phyloP scores from a whole-genome alignment of 2,113 vertebrate genomes.

The Chionodraco myersi region DNA sequence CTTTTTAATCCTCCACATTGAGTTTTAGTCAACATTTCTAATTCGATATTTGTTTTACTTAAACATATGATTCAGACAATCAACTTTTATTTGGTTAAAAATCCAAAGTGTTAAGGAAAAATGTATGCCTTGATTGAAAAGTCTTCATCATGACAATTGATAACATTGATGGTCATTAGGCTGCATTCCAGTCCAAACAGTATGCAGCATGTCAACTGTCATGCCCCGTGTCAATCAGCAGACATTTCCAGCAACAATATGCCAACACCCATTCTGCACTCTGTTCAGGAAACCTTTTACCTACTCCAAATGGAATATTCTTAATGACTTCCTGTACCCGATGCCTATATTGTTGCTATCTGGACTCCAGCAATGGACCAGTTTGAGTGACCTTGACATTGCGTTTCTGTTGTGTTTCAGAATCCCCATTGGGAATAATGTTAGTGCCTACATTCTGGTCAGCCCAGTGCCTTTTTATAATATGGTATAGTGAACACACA shows the following conservation, averaged over 20 bases:
- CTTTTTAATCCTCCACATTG: neutral
- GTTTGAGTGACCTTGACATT: constrained; percentile 36
- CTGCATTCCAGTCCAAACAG: constrained; percentile 71
- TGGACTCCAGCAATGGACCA: constrained; percentile 30
- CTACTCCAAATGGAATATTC: constrained; percentile 76
- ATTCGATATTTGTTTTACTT: neutral
- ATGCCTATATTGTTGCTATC: constrained; percentile 30
- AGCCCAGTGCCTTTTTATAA: neutral
- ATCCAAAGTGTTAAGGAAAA: neutral
- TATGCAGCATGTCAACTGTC: constrained; percentile 54
- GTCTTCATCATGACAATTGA: neutral
- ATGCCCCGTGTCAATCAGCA: constrained; percentile 78
- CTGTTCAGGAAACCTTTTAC: constrained; percentile 77
- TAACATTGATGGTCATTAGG: constrained; percentile 35
- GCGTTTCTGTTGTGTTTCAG: constrained; percentile 29
- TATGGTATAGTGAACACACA: neutral
- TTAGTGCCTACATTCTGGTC: neutral
- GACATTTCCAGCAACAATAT: constrained; percentile 79
- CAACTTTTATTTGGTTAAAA: neutral
- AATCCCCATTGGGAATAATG: constrained; percentile 5
- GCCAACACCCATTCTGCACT: constrained; percentile 66
- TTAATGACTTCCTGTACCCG: constrained; percentile 77
- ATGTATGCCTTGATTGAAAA: constrained; percentile 6
- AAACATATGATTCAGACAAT: neutral
- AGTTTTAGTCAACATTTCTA: neutral